Percentiles rank a stretch among this genome's conserved stretches.
Conservation (phyloP, 2,113 vertebrate species). For the Beaufortia kweichowensis region DNA sequence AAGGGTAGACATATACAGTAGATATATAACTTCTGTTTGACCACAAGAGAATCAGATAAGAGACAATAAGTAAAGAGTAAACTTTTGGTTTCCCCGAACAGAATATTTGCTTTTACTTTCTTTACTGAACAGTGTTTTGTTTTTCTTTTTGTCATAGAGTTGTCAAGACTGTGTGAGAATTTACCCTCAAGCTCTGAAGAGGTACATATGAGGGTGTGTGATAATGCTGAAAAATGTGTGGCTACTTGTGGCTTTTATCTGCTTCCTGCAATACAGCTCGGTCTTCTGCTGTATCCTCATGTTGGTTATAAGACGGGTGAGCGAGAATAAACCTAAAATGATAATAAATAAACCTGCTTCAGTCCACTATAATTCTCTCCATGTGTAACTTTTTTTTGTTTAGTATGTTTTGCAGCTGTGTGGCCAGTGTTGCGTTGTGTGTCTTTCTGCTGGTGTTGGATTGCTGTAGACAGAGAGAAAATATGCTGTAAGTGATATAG, state of each 20-base stretch:
- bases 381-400: too few relatives aligned
- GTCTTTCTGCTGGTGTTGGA: too few relatives aligned
- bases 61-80: too few relatives aligned
- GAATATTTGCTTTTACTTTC: neutral
- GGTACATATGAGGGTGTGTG: neutral
- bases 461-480: too few relatives aligned
- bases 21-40: too few relatives aligned
- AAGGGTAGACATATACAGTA: too few relatives aligned
- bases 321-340: neutral
- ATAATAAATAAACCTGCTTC: neutral
- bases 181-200: neutral
- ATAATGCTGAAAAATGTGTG: fast-evolving
- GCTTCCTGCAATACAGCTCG: neutral
- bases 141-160: neutral
- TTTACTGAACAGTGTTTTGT: neutral
- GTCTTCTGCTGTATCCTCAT: neutral
- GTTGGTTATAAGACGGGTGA: fast-evolving
- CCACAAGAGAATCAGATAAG: too few relatives aligned
- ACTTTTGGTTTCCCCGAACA: too few relatives aligned
- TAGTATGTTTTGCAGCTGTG: neutral
- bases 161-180: neutral
- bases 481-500: too few relatives aligned
- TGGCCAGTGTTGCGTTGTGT: neutral
- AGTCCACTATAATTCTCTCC: neutral
- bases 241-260: neutral